Percentiles rank a stretch among this genome's conserved stretches.
Evolutionary conservation across 2,113 vertebrate genomes (phyloP).

Genomic region (Pseudolaguvia tuberculata): DNA sequence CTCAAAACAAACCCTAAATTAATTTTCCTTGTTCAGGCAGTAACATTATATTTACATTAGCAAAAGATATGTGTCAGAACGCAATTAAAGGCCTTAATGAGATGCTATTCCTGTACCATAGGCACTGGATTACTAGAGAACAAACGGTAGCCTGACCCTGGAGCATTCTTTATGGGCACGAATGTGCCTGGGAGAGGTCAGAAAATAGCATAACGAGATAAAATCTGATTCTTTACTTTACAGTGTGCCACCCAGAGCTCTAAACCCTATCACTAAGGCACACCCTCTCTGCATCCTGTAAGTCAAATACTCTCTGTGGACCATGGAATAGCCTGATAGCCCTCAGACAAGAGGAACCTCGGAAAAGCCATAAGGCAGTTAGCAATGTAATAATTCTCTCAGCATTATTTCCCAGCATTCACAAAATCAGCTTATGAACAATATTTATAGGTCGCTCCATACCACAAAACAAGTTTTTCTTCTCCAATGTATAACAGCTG

Average conservation of each 20-base stretch:
- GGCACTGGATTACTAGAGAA: conserved; percentile 29
- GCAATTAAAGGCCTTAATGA: conserved; percentile 23
- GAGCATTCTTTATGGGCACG: conserved; percentile 10
- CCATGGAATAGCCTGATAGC: conserved; percentile 9
- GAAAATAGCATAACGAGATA: conserved; percentile 47
- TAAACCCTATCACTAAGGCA: conserved; percentile 43
- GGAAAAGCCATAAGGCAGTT: conserved; percentile 44
- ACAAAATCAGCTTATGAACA: neutral
- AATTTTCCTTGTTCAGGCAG: conserved; percentile 5
- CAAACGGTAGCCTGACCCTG: conserved; percentile 15
- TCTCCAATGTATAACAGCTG: conserved; percentile 9
- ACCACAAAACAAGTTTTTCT: conserved; percentile 14
- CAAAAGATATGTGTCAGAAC: conserved; percentile 1
- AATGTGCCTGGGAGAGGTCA: conserved; percentile 24
- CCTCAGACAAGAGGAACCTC: conserved; percentile 31
- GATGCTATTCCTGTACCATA: conserved; percentile 35
- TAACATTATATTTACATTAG: conserved; percentile 19
- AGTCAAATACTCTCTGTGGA: conserved; percentile 47
- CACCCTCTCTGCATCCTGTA: conserved; percentile 62
- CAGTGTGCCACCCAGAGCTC: conserved; percentile 48
- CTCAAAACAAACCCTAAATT: neutral
- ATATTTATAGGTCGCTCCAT: conserved; percentile 50
- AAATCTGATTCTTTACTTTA: conserved; percentile 52
- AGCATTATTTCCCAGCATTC: conserved; percentile 50
- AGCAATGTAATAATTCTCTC: conserved; percentile 54